A percentile compares a stretch with the other conserved stretches of the same genome.
Evolutionary conservation across 2,113 vertebrate genomes (phyloP).

Genomic region (Cairina moschata): DNA sequence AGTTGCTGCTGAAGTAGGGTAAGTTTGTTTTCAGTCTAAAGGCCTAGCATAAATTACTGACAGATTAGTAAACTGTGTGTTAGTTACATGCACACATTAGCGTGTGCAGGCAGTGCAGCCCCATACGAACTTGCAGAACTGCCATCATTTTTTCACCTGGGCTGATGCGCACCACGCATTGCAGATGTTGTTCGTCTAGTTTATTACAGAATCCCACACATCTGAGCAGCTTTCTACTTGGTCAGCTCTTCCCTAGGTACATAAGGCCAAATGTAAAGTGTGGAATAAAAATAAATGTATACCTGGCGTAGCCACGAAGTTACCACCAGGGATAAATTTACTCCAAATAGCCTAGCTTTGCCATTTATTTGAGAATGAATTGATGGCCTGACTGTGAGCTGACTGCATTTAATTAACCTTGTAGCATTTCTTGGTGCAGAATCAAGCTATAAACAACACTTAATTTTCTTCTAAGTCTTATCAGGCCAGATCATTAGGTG

Average conservation of each 20-base stretch:
- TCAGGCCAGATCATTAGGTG: background rate
- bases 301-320: background rate
- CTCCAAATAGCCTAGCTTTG: background rate
- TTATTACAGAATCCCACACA: background rate
- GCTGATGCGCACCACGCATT: background rate
- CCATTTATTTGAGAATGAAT: constrained; percentile 18
- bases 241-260: background rate
- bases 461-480: background rate
- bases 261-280: background rate
- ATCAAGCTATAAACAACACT: background rate
- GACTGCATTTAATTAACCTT: background rate
- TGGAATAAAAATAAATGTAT: constrained; percentile 1
- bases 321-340: background rate
- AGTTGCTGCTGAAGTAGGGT: background rate
- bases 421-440: background rate
- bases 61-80: background rate
- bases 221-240: background rate
- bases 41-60: background rate
- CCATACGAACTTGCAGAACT: background rate
- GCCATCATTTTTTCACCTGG: background rate
- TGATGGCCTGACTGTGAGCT: background rate
- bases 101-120: background rate
- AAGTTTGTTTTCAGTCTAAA: background rate
- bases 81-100: background rate
- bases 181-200: background rate